These are phyloP conservation scores for Microcaecilia unicolor DNA, from an alignment of 2,797 vertebrate species.

Conservation along the genomic window DNA sequence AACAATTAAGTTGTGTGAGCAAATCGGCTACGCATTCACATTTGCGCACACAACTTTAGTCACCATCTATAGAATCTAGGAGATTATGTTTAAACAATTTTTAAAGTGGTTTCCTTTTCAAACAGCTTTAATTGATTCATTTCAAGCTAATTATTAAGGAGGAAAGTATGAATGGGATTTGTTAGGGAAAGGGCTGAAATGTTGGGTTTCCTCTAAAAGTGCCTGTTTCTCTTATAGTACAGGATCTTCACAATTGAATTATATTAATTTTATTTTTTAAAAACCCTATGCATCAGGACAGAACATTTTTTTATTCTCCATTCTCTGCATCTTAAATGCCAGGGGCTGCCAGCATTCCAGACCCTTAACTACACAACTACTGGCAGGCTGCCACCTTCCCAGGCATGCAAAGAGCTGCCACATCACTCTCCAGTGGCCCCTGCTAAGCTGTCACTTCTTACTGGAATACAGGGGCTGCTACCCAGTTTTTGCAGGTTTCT, in stretches of 20 bases:
- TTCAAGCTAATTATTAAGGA: too few relatives aligned
- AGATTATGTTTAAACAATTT: too few relatives aligned
- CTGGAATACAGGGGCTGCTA: background rate
- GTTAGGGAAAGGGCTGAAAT: too few relatives aligned
- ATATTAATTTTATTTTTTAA: background rate
- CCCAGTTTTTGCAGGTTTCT: background rate
- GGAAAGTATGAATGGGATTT: too few relatives aligned
- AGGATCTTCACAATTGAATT: background rate
- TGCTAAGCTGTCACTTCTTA: background rate
- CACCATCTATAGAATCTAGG: too few relatives aligned
- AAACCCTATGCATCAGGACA: background rate
- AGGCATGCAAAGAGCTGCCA: background rate
- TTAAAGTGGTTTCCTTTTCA: too few relatives aligned
- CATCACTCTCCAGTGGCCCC: background rate
- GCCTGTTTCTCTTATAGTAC: too few relatives aligned
- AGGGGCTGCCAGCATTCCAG: slow-evolving; percentile 1
- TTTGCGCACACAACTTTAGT: too few relatives aligned
- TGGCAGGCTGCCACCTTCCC: slow-evolving; percentile 2
- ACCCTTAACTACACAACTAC: background rate
- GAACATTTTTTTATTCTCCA: slow-evolving; percentile 3
- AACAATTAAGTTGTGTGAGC: too few relatives aligned
- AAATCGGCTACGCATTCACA: too few relatives aligned
- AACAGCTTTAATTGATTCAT: too few relatives aligned
- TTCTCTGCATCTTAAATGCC: background rate
- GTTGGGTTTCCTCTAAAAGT: too few relatives aligned